Conservation (phyloP, 1,140 invertebrate genomes). For the Euura lappo region DNA sequence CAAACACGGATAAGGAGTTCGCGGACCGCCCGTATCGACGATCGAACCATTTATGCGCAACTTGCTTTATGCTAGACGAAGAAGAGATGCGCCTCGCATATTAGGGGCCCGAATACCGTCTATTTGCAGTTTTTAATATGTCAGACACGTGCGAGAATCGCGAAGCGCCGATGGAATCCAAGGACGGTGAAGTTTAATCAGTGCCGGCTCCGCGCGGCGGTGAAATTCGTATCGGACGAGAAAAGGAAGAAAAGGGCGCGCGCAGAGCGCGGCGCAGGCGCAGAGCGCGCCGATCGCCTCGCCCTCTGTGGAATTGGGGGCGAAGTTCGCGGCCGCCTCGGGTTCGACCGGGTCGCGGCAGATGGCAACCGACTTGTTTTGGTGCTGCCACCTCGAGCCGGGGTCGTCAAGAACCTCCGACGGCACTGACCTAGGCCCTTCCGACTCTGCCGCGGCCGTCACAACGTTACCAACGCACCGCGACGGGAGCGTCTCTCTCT, state of each 20-base stretch:
- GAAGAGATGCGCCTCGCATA: neutral
- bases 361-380: constrained; percentile 22
- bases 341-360: neutral
- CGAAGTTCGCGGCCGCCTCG: constrained; percentile 31
- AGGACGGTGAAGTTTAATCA: neutral
- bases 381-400: constrained; percentile 45
- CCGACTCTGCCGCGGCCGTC: constrained; percentile 43
- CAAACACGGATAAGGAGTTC: constrained; percentile 30
- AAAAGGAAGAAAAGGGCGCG: neutral
- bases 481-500: constrained; percentile 10
- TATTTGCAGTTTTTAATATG: neutral
- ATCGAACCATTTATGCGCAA: constrained; percentile 27
- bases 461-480: constrained; percentile 40
- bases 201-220: neutral
- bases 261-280: neutral
- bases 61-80: neutral
- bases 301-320: constrained; percentile 43
- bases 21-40: constrained; percentile 27
- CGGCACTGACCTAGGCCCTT: constrained; percentile 55
- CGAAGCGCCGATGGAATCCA: neutral
- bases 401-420: constrained; percentile 17
- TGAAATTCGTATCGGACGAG: neutral
- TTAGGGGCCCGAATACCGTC: neutral
- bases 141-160: neutral
- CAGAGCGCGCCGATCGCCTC: neutral